These are phyloP conservation scores for Cricetomys ansorgei DNA, from an alignment of 2,113 vertebrate species.

Conservation along the genomic window DNA sequence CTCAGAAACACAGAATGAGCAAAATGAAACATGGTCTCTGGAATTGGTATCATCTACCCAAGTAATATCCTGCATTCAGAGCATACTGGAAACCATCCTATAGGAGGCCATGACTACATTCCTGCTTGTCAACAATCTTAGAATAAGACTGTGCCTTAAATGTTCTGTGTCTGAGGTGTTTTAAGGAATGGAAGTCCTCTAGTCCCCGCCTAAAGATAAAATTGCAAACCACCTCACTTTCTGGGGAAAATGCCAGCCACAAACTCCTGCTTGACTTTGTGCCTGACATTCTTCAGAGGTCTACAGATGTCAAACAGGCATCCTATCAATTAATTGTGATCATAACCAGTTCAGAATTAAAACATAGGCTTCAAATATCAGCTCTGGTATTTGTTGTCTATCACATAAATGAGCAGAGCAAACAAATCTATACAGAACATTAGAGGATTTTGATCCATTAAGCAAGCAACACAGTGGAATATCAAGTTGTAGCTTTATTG, in stretches of 20 bases:
- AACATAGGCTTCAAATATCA: background rate
- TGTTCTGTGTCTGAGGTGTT: background rate
- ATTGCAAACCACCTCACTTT: background rate
- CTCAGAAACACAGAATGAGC: background rate
- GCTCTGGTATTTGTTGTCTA: background rate
- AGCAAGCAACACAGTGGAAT: background rate
- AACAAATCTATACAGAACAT: background rate
- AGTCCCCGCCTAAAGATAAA: background rate
- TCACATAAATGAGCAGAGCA: background rate
- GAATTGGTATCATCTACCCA: background rate
- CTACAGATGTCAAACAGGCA: background rate
- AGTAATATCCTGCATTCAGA: background rate
- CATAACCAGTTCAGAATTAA: background rate
- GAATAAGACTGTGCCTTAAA: background rate
- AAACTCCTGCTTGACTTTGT: background rate
- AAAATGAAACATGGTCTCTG: background rate
- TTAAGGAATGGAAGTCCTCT: accelerated
- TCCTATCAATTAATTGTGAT: background rate
- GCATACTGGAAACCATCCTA: too few species aligned
- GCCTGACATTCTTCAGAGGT: background rate
- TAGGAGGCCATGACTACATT: accelerated
- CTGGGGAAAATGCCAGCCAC: background rate
- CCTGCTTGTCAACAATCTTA: background rate
- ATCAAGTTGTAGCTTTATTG: constrained; percentile 8
- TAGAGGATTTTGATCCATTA: background rate